These are phyloP conservation scores for Trematocara stigmaticum DNA, from an alignment of 2,113 vertebrate genomes.

Conservation along the genomic window DNA sequence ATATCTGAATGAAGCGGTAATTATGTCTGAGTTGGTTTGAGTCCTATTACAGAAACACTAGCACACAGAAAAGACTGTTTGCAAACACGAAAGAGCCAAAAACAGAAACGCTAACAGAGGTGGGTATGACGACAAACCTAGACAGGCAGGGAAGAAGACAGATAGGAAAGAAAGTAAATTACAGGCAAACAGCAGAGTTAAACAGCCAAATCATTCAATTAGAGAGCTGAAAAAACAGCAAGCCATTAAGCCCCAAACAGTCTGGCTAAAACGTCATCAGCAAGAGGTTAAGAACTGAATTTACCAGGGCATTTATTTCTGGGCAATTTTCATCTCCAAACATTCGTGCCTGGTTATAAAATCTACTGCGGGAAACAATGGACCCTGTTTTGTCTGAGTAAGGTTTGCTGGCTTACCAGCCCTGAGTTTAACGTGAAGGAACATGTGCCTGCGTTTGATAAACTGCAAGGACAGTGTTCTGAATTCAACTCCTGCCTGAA, in stretches of 20 bases:
- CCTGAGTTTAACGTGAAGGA: slow-evolving; percentile 20
- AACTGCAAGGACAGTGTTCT: slow-evolving; percentile 36
- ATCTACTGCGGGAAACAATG: background rate
- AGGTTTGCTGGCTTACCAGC: background rate
- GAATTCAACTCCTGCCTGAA: slow-evolving; percentile 32
- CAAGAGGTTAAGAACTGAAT: background rate
- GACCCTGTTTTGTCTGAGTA: slow-evolving; percentile 42
- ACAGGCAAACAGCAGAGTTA: slow-evolving; percentile 13
- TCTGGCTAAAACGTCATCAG: background rate
- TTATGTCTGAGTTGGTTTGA: background rate
- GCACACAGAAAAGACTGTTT: background rate
- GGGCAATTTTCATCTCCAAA: background rate
- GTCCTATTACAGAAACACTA: background rate
- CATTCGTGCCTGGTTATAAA: background rate
- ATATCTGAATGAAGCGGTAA: background rate
- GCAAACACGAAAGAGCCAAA: background rate
- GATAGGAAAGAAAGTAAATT: background rate
- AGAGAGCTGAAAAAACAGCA: slow-evolving; percentile 9
- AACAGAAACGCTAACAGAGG: background rate
- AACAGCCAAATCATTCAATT: slow-evolving; percentile 35
- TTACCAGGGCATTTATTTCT: background rate
- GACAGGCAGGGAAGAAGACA: background rate
- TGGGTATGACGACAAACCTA: background rate
- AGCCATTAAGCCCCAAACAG: background rate
- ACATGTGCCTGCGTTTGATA: slow-evolving; percentile 35